Percentiles rank a stretch among this genome's conserved stretches.
phyloP scores from a whole-genome alignment of 1,140 invertebrate genomes.

The Dufourea novaeangliae region DNA sequence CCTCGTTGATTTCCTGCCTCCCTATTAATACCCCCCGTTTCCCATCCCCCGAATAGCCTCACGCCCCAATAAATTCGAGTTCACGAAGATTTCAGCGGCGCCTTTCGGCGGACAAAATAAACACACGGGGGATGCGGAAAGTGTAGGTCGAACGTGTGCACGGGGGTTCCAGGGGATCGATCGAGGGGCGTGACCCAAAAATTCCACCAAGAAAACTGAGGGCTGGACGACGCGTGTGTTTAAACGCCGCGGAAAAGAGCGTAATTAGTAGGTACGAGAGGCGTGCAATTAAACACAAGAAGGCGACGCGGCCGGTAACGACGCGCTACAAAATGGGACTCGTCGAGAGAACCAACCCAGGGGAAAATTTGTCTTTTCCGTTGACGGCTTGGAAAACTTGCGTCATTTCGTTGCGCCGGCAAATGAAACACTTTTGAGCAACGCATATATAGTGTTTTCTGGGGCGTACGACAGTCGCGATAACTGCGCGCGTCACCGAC shows the following conservation, averaged over 20 bases:
- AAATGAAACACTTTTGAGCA: neutral
- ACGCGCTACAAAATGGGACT: neutral
- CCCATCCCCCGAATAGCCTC: too few species aligned
- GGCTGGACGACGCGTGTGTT: conserved; percentile 25
- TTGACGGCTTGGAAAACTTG: neutral
- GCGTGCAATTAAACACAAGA: conserved; percentile 9
- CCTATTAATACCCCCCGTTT: too few species aligned
- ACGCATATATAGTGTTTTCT: neutral
- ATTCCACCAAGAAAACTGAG: conserved; percentile 5
- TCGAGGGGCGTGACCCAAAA: conserved; percentile 42
- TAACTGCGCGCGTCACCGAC: too few species aligned
- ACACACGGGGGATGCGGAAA: conserved; percentile 6
- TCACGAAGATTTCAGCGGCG: neutral
- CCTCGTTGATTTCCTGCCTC: too few species aligned
- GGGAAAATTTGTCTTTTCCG: neutral
- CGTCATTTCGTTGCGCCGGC: neutral
- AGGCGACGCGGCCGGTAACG: neutral
- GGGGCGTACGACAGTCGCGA: neutral
- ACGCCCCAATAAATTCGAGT: too few species aligned
- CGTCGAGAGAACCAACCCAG: neutral
- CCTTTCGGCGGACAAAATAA: conserved; percentile 12
- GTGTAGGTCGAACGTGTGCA: conserved; percentile 15
- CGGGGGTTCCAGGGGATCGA: conserved; percentile 2
- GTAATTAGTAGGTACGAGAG: neutral
- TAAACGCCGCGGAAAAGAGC: neutral